Evolutionary conservation across 2,888 invertebrate genomes (phyloP).

Genomic region (Vannuccia rotundouncinata): DNA sequence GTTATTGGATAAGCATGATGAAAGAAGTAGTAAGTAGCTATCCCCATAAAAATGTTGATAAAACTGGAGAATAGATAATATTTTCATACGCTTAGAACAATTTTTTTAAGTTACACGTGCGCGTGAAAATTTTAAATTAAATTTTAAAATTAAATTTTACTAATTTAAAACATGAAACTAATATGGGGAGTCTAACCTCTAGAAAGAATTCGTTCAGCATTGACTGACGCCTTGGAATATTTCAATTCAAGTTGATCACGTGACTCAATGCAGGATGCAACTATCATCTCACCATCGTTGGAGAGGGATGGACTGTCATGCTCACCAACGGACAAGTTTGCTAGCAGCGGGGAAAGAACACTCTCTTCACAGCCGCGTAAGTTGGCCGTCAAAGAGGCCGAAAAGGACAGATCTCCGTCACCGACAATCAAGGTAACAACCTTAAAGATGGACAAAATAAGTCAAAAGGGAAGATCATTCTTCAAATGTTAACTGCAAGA

Average conservation of each 20-base stretch:
- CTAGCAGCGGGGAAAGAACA: neutral
- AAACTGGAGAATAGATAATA: too few species aligned
- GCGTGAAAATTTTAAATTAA: too few species aligned
- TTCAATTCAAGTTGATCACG: neutral
- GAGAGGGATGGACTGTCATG: neutral
- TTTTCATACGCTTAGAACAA: too few species aligned
- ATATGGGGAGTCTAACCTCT: constrained; percentile 1
- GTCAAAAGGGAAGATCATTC: too few species aligned
- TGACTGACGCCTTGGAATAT: constrained; percentile 9
- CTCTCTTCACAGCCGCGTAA: neutral
- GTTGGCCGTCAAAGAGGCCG: neutral
- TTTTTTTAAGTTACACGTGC: too few species aligned
- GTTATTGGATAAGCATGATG: too few species aligned
- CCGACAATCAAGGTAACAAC: constrained; percentile 30
- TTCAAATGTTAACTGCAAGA: too few species aligned
- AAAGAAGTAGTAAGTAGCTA: too few species aligned
- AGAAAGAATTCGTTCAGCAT: constrained; percentile 2
- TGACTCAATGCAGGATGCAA: constrained; percentile 15
- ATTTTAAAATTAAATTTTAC: too few species aligned
- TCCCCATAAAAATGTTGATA: too few species aligned
- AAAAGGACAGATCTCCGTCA: constrained; percentile 34
- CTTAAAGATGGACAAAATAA: neutral
- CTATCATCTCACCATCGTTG: neutral
- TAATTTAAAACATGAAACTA: too few species aligned
- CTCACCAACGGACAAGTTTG: neutral